These are phyloP conservation scores for Caerostris extrusa DNA, from an alignment of 1,140 invertebrate species.

Conservation along the genomic window DNA sequence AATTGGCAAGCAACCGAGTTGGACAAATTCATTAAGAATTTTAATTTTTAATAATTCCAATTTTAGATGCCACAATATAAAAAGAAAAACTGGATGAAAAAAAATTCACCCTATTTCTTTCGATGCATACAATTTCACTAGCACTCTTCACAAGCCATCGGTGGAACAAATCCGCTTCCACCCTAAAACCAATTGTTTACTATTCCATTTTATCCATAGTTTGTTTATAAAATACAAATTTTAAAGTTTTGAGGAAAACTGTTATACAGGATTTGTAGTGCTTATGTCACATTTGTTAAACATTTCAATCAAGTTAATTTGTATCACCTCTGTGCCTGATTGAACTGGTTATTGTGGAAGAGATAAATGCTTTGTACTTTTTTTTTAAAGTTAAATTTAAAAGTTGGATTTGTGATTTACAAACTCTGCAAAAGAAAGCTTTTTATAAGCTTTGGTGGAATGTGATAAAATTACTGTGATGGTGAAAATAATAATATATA, in stretches of 20 bases:
- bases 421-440: not conserved
- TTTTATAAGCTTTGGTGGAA: not conserved
- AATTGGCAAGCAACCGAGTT: too few relatives aligned
- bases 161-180: too few relatives aligned
- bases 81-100: too few relatives aligned
- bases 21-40: too few relatives aligned
- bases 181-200: too few relatives aligned
- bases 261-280: not conserved
- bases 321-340: not conserved
- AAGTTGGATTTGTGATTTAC: not conserved
- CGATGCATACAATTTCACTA: too few relatives aligned
- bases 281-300: not conserved
- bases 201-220: too few relatives aligned
- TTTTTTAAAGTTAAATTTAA: not conserved
- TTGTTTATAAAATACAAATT: not conserved
- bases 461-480: conserved; percentile 3
- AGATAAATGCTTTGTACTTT: not conserved
- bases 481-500: not conserved
- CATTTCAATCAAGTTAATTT: not conserved
- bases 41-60: too few relatives aligned
- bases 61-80: too few relatives aligned
- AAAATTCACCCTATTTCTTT: too few relatives aligned
- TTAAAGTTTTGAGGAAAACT: not conserved
- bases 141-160: too few relatives aligned
- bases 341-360: not conserved